These are phyloP conservation scores for Chloebia gouldiae DNA, from an alignment of 2,113 vertebrate genomes.

Conservation along the genomic window DNA sequence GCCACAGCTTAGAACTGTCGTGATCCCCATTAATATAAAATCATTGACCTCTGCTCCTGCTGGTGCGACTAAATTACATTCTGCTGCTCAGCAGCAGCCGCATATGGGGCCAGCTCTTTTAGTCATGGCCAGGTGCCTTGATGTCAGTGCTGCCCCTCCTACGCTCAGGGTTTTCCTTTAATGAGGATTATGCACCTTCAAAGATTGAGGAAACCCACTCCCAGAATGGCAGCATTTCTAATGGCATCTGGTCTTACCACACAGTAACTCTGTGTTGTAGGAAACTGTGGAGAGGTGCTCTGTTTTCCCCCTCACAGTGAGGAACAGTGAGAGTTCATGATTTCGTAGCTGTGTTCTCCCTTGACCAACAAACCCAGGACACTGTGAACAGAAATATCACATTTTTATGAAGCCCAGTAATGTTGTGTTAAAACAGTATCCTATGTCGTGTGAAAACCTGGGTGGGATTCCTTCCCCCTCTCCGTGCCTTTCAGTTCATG, in stretches of 20 bases:
- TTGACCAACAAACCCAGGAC: not conserved
- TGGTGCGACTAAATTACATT: constrained; percentile 83
- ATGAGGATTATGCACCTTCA: constrained; percentile 81
- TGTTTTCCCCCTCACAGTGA: not conserved
- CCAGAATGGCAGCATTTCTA: constrained; percentile 67
- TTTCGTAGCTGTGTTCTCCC: not conserved
- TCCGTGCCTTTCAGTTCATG: not conserved
- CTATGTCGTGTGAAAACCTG: not conserved
- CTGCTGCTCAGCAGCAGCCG: constrained; percentile 80
- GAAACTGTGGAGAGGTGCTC: not conserved
- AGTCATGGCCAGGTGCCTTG: constrained; percentile 79
- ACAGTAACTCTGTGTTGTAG: constrained; percentile 2
- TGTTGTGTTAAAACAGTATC: constrained; percentile 2
- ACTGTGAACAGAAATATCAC: not conserved
- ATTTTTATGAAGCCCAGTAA: constrained; percentile 46
- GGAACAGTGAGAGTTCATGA: constrained; percentile 20
- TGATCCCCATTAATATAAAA: constrained; percentile 88
- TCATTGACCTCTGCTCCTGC: constrained; percentile 84
- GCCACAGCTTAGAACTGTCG: constrained; percentile 81
- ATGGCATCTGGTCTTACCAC: constrained; percentile 61
- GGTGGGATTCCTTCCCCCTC: not conserved
- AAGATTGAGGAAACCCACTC: constrained; percentile 71
- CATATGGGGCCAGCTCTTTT: constrained; percentile 76
- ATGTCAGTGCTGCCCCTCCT: constrained; percentile 74
- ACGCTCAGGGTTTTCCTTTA: constrained; percentile 73